Evolutionary conservation across 1,140 invertebrate species (phyloP), one percentile per base, ranked within the genome.

Genomic region (Drosophila bifasciata): DNA sequence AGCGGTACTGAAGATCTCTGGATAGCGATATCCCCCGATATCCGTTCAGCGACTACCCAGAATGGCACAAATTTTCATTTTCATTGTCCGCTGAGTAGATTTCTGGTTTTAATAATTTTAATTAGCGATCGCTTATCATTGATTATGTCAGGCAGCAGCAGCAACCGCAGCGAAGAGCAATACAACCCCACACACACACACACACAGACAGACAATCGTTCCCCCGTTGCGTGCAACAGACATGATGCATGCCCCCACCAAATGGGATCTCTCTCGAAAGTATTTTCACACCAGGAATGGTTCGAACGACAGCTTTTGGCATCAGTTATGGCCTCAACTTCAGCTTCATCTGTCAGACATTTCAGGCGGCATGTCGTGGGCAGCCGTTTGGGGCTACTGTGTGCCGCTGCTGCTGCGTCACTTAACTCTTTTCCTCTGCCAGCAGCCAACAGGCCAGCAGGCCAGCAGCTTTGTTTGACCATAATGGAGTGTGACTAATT

Each of bases 401-500:
- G 51, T 62, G 32, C 51, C 28, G 7, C 59, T 70, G 19, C 19
- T 73, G 60, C 53, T 74, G 60, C 48, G 36, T 57, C 55, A 11
- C 49, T 70, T 53, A 58, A 60, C 62, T 5, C 17, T 23, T 23
- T 25, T 15, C 17, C 46, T 8, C 28, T 32, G 28, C 28, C 28
- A 11, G 28, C 28, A 32, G 28, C 28, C 9, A 32, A 9, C 28
- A 32, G 9, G 28, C 28, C 28, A 32, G 2, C 32, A 36, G 32
- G 23, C 41, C 57, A 19, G 9, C 59, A 39, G 59, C 46, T 85
- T 86, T 85, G 77, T 85, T 58, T 79, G 55, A 66, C 83, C 75
- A 86, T 83, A 86, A 86, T 88, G 70, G 78, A 83, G 83, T 86
- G 83, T 88, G 83, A 86, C 83, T 86, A 86, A 86, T 86, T 86